Percentiles rank a stretch among this genome's conserved stretches.
Evolutionary conservation across 2,797 vertebrate genomes (phyloP).

Genomic region (Eulemur coronatus): DNA sequence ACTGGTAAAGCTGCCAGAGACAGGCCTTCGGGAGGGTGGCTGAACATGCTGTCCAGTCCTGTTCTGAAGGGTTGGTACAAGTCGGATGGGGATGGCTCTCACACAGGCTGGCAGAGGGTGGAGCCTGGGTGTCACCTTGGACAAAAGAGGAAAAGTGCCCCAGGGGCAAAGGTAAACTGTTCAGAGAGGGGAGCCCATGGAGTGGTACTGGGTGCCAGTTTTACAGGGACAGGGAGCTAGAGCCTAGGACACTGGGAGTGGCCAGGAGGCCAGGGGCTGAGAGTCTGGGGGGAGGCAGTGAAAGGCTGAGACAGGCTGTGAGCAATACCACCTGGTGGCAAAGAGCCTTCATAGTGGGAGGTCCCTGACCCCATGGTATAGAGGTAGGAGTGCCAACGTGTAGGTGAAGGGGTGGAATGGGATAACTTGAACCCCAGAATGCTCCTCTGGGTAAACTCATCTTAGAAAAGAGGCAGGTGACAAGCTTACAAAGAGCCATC

Average conservation of each 20-base stretch:
- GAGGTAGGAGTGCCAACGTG: background rate
- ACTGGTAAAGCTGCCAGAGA: background rate
- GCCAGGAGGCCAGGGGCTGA: background rate
- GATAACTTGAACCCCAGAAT: background rate
- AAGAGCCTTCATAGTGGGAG: background rate
- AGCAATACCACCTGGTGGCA: background rate
- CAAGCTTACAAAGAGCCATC: background rate
- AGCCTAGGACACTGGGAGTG: background rate
- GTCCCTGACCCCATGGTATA: background rate
- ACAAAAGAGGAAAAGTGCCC: background rate
- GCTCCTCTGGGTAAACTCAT: background rate
- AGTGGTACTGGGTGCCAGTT: background rate
- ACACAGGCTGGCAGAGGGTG: background rate
- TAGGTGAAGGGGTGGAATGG: background rate
- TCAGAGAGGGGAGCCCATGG: background rate
- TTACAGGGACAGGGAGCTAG: background rate
- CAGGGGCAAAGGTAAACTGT: background rate
- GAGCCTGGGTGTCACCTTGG: background rate
- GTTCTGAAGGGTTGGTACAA: background rate
- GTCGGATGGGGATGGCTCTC: background rate
- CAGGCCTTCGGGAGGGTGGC: background rate
- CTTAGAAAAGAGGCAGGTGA: background rate
- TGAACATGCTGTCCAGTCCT: background rate
- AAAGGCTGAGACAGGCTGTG: background rate
- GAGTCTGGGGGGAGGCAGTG: background rate